Base-by-base conservation (phyloP, 2,888 invertebrate species). In the Camponotus fellah region DNA sequence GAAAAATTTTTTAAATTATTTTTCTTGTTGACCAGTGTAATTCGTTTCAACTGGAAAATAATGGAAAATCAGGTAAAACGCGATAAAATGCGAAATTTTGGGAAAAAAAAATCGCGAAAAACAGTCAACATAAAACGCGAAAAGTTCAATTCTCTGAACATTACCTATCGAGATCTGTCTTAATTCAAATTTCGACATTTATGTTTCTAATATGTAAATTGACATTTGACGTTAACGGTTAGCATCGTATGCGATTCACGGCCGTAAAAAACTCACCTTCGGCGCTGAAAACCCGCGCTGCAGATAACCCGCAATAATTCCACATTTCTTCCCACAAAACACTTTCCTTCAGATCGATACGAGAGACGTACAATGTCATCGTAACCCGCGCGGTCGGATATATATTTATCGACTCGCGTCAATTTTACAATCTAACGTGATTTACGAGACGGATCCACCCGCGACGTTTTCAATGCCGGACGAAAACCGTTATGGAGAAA, bases 371-470 rank as follows among this genome's bases (percentile, higher is more conserved):
- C 79, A 58, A 46, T 79, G 71, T 79, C 79, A 79, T 46, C 79
- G 37, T 80, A 26, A 26, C 43, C 26, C n/a, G 53, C 53, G 5
- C 12, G 32, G n/a, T 14, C 60, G 74, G 60, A 71, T 71, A 60
- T 80, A 71, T 71, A 80, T 71, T 71, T 71, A 80, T 80, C 72
- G 79, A 72, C 60, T 80, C 46, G 72, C 60, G 79, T 80, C 79
- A 71, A 80, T 80, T 80, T 71, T 71, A 46, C 79, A 71, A 80
- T 80, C 72, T 71, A 71, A 49, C 72, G 72, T 80, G 79, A 80
- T 80, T 80, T 80, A 80, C 79, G 79, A 71, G 72, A 46, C 34
- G 60, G 43, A 58, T 60, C 37, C 71, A 53, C 53, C 60, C 72
- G 72, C 71, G 72, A 71, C 72, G 43, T 80, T 71, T 80, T 80